phyloP scores from a whole-genome alignment of 1,140 invertebrate species.

The Drosophila varians region DNA sequence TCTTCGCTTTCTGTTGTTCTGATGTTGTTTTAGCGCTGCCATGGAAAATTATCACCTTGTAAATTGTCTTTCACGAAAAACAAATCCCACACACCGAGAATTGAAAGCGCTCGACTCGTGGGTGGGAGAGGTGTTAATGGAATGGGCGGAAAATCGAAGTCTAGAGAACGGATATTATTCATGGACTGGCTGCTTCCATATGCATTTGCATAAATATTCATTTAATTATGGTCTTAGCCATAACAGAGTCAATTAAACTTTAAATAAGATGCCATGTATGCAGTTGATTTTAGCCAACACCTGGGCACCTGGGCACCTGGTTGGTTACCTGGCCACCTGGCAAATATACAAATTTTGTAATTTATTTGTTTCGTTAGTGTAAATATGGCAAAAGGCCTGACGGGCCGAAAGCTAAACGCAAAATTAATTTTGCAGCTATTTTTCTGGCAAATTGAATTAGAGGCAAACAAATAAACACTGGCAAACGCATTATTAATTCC shows the following conservation, averaged over 20 bases:
- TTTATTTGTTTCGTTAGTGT: slow-evolving; percentile 59
- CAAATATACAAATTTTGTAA: slow-evolving; percentile 52
- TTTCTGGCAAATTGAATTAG: slow-evolving; percentile 57
- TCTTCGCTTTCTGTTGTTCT: slow-evolving; percentile 34
- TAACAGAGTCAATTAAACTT: slow-evolving; percentile 69
- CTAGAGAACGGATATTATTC: too few relatives aligned
- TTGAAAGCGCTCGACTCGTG: slow-evolving; percentile 14
- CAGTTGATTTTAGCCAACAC: slow-evolving; percentile 4
- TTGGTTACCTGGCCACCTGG: background rate
- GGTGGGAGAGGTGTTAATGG: slow-evolving; percentile 13
- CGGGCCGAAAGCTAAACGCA: slow-evolving; percentile 20
- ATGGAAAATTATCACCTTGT: slow-evolving; percentile 54
- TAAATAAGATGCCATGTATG: slow-evolving; percentile 37
- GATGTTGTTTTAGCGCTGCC: slow-evolving; percentile 39
- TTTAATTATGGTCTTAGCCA: slow-evolving; percentile 59
- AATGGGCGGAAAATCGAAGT: slow-evolving; percentile 1
- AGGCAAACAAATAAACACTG: slow-evolving; percentile 47
- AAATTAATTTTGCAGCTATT: slow-evolving; percentile 61
- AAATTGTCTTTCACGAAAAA: slow-evolving; percentile 46
- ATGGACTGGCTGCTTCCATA: slow-evolving; percentile 11
- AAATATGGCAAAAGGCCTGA: slow-evolving; percentile 48
- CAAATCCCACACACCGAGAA: slow-evolving; percentile 48
- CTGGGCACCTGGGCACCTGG: background rate
- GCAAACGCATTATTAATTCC: slow-evolving; percentile 46
- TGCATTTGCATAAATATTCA: slow-evolving; percentile 66